Conservation (phyloP, 30 jellyfish, hydroid and myxozoan genomes). For the Cassiopea xamachana region DNA sequence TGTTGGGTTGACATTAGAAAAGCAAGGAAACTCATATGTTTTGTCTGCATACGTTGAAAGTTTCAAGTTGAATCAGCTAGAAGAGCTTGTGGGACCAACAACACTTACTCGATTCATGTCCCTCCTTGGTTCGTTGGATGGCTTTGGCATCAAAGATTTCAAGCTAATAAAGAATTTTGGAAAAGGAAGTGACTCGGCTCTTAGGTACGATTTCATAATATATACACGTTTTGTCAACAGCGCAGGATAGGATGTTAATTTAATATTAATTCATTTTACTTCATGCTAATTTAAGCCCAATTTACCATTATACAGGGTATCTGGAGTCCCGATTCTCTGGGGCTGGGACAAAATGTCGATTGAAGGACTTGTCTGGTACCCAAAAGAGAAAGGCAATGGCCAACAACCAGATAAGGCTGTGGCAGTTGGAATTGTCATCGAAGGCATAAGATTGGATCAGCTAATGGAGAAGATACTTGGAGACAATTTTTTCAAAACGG, state of each 20-base stretch:
- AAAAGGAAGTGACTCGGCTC: conserved; percentile 34
- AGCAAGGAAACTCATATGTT: conserved; percentile 51
- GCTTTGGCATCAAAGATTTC: conserved; percentile 77
- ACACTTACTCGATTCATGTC: conserved; percentile 5
- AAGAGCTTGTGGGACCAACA: conserved; percentile 54
- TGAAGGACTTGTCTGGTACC: conserved; percentile 71
- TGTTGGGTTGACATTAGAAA: conserved; percentile 63
- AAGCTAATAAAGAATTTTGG: conserved; percentile 61
- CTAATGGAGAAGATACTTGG: conserved; percentile 51
- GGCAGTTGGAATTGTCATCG: conserved; percentile 69
- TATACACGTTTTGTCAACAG: too few species aligned
- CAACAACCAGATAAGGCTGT: conserved; percentile 36
- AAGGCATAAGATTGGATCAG: conserved; percentile 40
- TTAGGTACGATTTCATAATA: conserved; percentile 27
- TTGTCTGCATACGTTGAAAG: conserved; percentile 65
- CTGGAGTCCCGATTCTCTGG: conserved; percentile 74
- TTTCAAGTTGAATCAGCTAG: conserved; percentile 50
- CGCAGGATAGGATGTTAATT: too few species aligned
- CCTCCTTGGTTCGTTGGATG: conserved; percentile 55
- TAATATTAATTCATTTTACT: too few species aligned
- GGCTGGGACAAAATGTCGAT: conserved; percentile 63
- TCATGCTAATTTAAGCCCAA: too few species aligned
- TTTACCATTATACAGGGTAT: conserved; percentile 29
- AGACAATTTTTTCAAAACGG: conserved; percentile 22
- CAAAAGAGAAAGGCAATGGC: conserved; percentile 11